Evolutionary conservation across 2,888 invertebrate genomes (phyloP), one percentile per base, ranked within the genome.

Genomic region (Eristalis arbustorum): DNA sequence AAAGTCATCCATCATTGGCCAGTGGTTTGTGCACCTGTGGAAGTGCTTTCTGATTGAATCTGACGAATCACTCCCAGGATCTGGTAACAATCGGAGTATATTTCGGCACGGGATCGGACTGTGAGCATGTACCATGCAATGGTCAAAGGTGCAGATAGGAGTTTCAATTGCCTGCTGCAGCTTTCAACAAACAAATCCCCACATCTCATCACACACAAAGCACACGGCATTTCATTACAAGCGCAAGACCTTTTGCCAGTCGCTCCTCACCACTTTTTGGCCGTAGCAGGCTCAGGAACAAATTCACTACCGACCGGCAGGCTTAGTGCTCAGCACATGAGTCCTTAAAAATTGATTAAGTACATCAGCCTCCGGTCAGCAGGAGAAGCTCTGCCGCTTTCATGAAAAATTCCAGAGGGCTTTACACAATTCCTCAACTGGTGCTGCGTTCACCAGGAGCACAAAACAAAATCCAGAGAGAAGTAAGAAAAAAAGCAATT

Each of bases 331-430:
- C 49, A n/a, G n/a, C 49, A 49, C 49, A 49, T 2, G 49, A 18
- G 71, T 66, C 71, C 77, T 61, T 77, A 34, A 56, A 63, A 68
- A 78, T 49, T 83, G 63, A 78, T 83, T 73, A 77, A 83, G 77
- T 73, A 56, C 71, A 23, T 62, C 61, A 14, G 63, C 64, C 56
- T 68, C 37, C 49, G 49, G 49, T 49, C 42, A 42, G 42, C 18
- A n/a, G 18, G 18, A 49, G 40, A n/a, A 42, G 49, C n/a, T n/a
- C 49, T 6, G 49, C 1, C 18, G 49, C 49, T 75, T 66, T 37
- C 40, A 66, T 40, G 28, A 37, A 68, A 69, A 40, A 72, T 62
- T 72, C 77, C 37, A 22, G 22, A 59, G 74, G 59, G 61, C 23
- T 40, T 13, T 49, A 18, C 49, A 49, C 23, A 42, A 62, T 42